Base-by-base conservation (phyloP, 2,888 invertebrate genomes). In the Tortrix viridana region DNA sequence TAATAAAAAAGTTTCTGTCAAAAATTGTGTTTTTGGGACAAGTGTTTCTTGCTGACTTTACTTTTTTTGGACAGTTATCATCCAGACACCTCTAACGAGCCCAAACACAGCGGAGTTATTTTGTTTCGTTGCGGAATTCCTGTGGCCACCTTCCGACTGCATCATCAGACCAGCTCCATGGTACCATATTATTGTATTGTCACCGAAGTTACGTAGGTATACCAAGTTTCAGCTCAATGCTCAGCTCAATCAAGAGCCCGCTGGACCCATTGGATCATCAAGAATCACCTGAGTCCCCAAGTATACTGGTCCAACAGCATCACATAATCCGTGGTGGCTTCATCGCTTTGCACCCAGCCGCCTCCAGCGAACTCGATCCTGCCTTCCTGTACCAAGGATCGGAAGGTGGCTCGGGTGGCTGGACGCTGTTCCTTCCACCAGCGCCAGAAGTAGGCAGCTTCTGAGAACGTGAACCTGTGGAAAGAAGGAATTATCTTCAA, bases 371-470 rank as follows among this genome's bases (percentile, higher is more conserved):
- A 93, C 81, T 95, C 94, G 16, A 94, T 75, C 38, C 93, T 86
- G 0, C 94, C 94, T 66, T 90, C 91, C 57, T 94, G 91, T 1
- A 96, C 94, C 32, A 96, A 81, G 1, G 85, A 73, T 58, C 92
- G 93, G 68, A 95, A 94, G 50, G 88, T 83, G 7, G 93, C 81
- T 22, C 93, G 83, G 0, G 89, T 93, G 0, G 81, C 73, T 0
- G 94, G 93, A 9, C 91, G 81, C 77, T 95, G 95, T 66, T 95
- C 93, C 65, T 92, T 89, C 96, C 96, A 97, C 96, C 96, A 97
- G 74, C 96, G 94, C 93, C 95, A 95, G 81, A 97, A 95, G 80
- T 94, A 97, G 0, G 95, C 95, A 0, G 96, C 95, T 79, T 97
- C 97, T 1, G 97, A 96, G 78, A 96, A 96, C 38, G 96, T 96